phyloP scores from a whole-genome alignment of 1,140 invertebrate genomes.

The Scaptomyza graminum region DNA sequence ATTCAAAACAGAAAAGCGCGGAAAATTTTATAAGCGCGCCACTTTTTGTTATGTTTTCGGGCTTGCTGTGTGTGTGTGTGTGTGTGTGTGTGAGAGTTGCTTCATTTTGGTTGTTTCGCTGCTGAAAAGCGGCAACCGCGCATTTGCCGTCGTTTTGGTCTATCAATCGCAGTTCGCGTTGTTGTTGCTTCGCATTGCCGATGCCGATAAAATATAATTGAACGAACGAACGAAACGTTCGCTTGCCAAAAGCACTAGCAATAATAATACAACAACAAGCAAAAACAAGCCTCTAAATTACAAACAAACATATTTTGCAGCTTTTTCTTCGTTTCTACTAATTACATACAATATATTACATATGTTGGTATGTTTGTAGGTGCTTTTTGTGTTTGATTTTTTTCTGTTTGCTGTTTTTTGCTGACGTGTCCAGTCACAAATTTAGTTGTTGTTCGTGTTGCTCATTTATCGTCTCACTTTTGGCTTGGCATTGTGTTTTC shows the following conservation, averaged over 20 bases:
- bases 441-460: constrained; percentile 24
- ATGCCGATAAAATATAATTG: constrained; percentile 71
- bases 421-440: constrained; percentile 26
- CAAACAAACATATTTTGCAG: constrained; percentile 6
- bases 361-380: constrained; percentile 56
- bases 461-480: constrained; percentile 53
- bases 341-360: constrained; percentile 39
- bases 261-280: constrained; percentile 44
- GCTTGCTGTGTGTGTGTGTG: constrained; percentile 1
- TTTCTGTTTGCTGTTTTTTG: constrained; percentile 23
- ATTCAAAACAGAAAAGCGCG: constrained; percentile 68
- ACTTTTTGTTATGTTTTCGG: constrained; percentile 54
- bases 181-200: constrained; percentile 37
- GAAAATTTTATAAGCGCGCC: constrained; percentile 74
- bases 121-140: constrained; percentile 67
- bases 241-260: constrained; percentile 41
- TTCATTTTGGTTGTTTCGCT: constrained; percentile 46
- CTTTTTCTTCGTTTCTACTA: constrained; percentile 62
- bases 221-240: constrained; percentile 46
- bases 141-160: constrained; percentile 29
- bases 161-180: constrained; percentile 20
- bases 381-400: constrained; percentile 13
- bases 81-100: constrained; percentile 27
- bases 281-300: constrained; percentile 63
- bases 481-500: constrained; percentile 62